A percentile compares a stretch with the other conserved stretches of the same genome.
phyloP scores from a whole-genome alignment of 2,797 vertebrate species.

The Melanotaenia maccullochi region DNA sequence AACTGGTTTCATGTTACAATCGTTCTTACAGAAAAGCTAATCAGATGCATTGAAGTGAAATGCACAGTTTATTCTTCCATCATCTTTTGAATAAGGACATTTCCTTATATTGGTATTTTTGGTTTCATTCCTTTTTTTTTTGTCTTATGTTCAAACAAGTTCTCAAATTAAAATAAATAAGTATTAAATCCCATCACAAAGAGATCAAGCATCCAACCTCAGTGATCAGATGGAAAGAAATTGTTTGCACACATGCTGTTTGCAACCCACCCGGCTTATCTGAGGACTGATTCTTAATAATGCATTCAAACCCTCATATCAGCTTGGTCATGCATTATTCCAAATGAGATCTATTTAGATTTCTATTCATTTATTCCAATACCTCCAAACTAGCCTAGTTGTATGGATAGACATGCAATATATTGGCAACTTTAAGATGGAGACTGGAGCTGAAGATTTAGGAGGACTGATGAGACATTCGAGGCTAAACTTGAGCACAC shows the following conservation, averaged over 20 bases:
- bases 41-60: no score
- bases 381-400: background rate
- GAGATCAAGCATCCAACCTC: background rate
- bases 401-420: background rate
- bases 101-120: background rate
- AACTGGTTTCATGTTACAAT: no score
- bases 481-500: background rate
- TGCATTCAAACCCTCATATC: background rate
- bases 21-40: no score
- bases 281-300: background rate
- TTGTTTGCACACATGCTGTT: constrained; percentile 9
- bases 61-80: no score
- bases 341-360: background rate
- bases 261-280: constrained; percentile 3
- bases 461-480: background rate
- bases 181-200: background rate
- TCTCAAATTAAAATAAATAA: no score
- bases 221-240: constrained; percentile 4
- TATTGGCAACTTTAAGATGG: background rate
- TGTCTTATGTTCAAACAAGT: background rate
- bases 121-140: constrained; percentile 10
- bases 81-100: no score
- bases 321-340: background rate
- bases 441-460: background rate
- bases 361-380: background rate